Percentiles rank a stretch among this genome's conserved stretches.
phyloP scores from a whole-genome alignment of 1,140 invertebrate genomes.

The Achatina immaculata region DNA sequence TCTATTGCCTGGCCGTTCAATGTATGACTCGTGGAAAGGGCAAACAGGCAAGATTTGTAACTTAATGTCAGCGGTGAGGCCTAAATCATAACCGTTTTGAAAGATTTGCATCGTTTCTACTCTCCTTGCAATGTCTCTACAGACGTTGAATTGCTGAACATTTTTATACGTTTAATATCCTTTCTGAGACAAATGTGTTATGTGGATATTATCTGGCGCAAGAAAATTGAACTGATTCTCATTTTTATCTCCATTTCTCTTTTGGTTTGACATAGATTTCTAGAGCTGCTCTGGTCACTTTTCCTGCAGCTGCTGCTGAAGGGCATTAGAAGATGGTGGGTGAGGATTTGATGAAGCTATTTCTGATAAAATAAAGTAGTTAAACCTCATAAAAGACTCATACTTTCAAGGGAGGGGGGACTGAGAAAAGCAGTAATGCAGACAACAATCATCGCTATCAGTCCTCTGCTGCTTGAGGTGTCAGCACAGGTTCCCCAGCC shows the following conservation, averaged over 20 bases:
- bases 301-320: too few species aligned
- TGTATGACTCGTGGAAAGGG: neutral
- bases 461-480: too few species aligned
- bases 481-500: too few species aligned
- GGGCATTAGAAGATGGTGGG: neutral
- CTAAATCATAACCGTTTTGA: constrained; percentile 14
- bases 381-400: too few species aligned
- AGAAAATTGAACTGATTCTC: neutral
- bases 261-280: too few species aligned
- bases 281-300: too few species aligned
- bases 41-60: constrained; percentile 11
- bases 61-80: neutral
- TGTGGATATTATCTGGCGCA: neutral
- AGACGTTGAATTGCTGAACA: neutral
- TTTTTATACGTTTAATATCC: neutral
- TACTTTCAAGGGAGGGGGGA: too few species aligned
- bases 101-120: neutral
- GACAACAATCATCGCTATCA: too few species aligned
- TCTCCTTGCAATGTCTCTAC: neutral
- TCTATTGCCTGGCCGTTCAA: neutral
- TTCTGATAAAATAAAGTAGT: too few species aligned
- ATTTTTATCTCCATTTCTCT: neutral
- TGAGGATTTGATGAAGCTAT: too few species aligned
- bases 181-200: neutral
- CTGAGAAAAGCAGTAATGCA: too few species aligned